phyloP scores from a whole-genome alignment of 1,140 invertebrate genomes.

The Probaryconus sp. region DNA sequence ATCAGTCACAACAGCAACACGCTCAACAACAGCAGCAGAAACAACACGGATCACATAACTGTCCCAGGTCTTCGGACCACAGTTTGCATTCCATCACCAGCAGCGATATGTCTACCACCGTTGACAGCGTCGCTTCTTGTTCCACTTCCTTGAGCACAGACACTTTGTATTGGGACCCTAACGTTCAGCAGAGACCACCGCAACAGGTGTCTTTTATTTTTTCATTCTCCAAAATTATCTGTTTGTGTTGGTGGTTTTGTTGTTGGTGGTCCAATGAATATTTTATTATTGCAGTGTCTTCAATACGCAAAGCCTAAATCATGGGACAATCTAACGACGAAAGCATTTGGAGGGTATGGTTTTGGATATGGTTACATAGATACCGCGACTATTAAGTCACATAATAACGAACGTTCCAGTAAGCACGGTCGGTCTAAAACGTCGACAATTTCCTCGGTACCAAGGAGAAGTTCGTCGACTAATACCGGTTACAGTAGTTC shows the following conservation, averaged over 20 bases:
- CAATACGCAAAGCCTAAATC: conserved; percentile 89
- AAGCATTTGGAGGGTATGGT: conserved; percentile 88
- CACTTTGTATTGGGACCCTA: conserved; percentile 88
- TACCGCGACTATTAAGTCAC: conserved; percentile 80
- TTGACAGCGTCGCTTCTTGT: conserved; percentile 85
- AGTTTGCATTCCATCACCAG: conserved; percentile 89
- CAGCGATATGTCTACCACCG: conserved; percentile 82
- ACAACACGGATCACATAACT: conserved; percentile 67
- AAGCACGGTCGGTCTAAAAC: conserved; percentile 77
- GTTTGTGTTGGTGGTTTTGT: too few relatives aligned
- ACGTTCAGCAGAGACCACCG: conserved; percentile 78
- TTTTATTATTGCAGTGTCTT: too few relatives aligned
- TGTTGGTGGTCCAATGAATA: too few relatives aligned
- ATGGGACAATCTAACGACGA: conserved; percentile 91
- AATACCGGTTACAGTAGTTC: conserved; percentile 74
- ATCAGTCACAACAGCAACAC: conserved; percentile 68
- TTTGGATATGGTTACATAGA: conserved; percentile 91
- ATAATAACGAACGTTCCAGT: conserved; percentile 77
- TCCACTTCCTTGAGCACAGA: conserved; percentile 90
- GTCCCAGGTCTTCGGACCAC: conserved; percentile 82
- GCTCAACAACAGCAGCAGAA: conserved; percentile 69
- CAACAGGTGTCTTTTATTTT: too few relatives aligned
- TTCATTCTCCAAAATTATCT: too few relatives aligned
- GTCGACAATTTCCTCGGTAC: conserved; percentile 75
- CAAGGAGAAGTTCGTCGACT: conserved; percentile 72